A percentile compares a stretch with the other conserved stretches of the same genome.
Evolutionary conservation across 2,888 invertebrate genomes (phyloP).

Genomic region (Margaritifera margaritifera): DNA sequence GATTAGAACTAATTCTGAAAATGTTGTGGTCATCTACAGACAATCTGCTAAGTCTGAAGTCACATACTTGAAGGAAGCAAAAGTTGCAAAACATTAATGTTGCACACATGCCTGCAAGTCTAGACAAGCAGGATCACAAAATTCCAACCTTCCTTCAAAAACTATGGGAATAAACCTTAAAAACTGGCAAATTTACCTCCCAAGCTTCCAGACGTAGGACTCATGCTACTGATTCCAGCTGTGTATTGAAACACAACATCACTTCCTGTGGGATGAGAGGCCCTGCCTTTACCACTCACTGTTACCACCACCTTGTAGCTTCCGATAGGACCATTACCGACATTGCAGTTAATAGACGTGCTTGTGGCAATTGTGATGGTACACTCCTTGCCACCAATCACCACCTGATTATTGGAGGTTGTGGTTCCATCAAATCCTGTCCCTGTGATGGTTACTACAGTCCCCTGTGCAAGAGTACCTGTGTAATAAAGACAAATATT

Average conservation of each 20-base stretch:
- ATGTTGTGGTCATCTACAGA: no score
- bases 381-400: conserved; percentile 55
- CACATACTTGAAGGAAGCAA: no score
- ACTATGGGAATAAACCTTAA: no score
- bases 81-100: no score
- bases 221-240: conserved; percentile 25
- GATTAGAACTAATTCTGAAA: no score
- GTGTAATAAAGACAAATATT: no score
- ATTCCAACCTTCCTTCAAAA: no score
- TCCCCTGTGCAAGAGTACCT: conserved; percentile 24
- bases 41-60: no score
- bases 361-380: conserved; percentile 36
- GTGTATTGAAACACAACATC: conserved; percentile 36
- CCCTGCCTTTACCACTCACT: conserved; percentile 40
- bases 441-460: conserved; percentile 53
- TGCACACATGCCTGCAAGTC: no score
- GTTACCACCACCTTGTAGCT: conserved; percentile 36
- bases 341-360: conserved; percentile 48
- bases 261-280: conserved; percentile 25
- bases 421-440: conserved; percentile 47
- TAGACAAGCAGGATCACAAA: no score
- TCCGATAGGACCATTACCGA: conserved; percentile 52
- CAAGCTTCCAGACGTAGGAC: conserved; percentile 41
- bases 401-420: conserved; percentile 41
- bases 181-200: conserved; percentile 27